Base-by-base conservation (phyloP, 53 echinoderm and acorn worm genomes). In the Henricia sp. region DNA sequence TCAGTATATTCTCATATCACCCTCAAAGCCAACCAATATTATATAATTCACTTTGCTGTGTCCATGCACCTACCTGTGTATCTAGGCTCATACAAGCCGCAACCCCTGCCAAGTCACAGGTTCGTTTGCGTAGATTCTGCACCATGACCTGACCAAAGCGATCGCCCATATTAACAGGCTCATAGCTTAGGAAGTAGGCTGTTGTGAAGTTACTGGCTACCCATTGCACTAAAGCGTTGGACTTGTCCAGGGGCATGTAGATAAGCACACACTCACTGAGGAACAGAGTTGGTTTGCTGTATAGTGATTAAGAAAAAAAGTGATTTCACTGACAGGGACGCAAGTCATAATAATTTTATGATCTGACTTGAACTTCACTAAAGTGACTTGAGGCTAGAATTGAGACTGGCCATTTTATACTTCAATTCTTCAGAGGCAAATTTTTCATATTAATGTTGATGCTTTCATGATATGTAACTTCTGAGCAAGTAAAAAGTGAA, bases 131-230 rank as follows among this genome's bases (percentile, higher is more conserved):
- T 0, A 97, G 89, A 51, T 97, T 97, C 40, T 90, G 85, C 16
- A 95, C 68, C 97, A 97, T 97, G 67, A 97, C 92, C 37, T 92
- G 88, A 5, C 97, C 97, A 84, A 97, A 97, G 83, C 84, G 90
- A 74, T 97, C 94, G 3, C 52, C 72, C 92, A 97, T 94, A 82
- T 97, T 92, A 6, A 97, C 94, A 68, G 92, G 97, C 71, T 97
- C 97, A 39, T 93, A 97, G 84, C 90, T 94, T 46, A 95, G 82
- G 53, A 94, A 94, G n/a, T 90, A 55, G 10, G 89, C 70, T 34
- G 86, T 51, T 10, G 42, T 64, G 65, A 92, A 97, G 37, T 74
- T 82, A 32, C 53, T 58, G 3, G 84, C 90, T 19, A 78, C 72
- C 94, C 92, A 94, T 55, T 88, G 67, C 6, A 97, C 44, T 11